phyloP scores from a whole-genome alignment of 2,113 vertebrate genomes.

The Buteo buteo region DNA sequence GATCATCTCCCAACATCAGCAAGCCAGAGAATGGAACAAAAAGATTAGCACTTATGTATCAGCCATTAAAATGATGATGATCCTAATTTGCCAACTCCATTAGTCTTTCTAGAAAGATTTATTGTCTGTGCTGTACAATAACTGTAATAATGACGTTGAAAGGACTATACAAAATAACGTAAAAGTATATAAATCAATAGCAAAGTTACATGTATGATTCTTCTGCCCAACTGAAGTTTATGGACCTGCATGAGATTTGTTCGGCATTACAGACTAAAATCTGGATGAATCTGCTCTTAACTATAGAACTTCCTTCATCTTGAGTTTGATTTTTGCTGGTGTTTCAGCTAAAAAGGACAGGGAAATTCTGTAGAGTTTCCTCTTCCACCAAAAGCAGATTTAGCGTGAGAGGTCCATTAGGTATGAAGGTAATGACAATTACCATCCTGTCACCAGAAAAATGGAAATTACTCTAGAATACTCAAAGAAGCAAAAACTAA shows the following conservation, averaged over 20 bases:
- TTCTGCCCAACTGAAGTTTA: background rate
- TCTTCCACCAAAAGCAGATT: background rate
- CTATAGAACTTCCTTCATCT: background rate
- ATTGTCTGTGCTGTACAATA: background rate
- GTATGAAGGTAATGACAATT: background rate
- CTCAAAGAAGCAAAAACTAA: background rate
- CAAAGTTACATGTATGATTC: background rate
- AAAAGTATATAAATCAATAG: slow-evolving; percentile 3
- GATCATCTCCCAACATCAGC: background rate
- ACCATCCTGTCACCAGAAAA: background rate
- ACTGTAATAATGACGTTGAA: background rate
- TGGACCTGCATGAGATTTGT: background rate
- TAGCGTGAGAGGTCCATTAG: background rate
- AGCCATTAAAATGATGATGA: slow-evolving; percentile 11
- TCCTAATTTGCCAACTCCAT: background rate
- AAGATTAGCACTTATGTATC: background rate
- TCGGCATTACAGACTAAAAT: background rate
- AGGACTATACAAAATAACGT: background rate
- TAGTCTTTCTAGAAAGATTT: slow-evolving; percentile 26
- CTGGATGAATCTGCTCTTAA: background rate
- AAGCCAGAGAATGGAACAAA: background rate
- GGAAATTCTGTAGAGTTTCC: background rate
- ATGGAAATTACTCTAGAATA: background rate
- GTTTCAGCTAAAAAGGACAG: background rate
- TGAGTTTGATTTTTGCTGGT: background rate